These are phyloP conservation scores for Hyperopisus bebe DNA, from an alignment of 2,113 vertebrate genomes.

Conservation along the genomic window DNA sequence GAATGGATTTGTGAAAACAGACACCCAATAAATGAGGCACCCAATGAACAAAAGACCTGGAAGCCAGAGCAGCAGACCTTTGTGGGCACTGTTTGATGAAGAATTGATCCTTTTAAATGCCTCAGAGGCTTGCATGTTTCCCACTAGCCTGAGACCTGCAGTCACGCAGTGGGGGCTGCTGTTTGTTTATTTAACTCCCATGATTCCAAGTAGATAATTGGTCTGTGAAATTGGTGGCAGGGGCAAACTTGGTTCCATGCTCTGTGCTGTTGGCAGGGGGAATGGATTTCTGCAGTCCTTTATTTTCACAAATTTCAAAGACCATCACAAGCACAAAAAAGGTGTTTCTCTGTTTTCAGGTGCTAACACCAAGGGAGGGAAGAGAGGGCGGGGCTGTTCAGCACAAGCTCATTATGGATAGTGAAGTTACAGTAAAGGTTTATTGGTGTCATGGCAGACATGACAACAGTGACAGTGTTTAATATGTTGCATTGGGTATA, in stretches of 20 bases:
- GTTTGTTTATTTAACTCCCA: constrained; percentile 95
- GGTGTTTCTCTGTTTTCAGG: constrained; percentile 77
- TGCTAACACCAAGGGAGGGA: constrained; percentile 64
- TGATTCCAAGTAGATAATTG: constrained; percentile 96
- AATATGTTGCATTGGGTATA: constrained; percentile 78
- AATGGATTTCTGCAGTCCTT: constrained; percentile 67
- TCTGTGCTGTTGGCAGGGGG: constrained; percentile 70
- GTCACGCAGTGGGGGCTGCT: constrained; percentile 79
- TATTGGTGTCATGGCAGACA: constrained; percentile 73
- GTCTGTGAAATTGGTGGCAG: constrained; percentile 86
- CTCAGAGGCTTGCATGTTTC: constrained; percentile 79
- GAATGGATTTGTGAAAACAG: constrained; percentile 31
- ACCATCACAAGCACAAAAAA: constrained; percentile 72
- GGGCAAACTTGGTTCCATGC: constrained; percentile 79
- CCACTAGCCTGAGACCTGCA: constrained; percentile 73
- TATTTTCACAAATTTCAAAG: constrained; percentile 79
- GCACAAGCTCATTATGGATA: constrained; percentile 77
- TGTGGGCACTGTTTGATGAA: constrained; percentile 80
- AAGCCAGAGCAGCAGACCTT: constrained; percentile 73
- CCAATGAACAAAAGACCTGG: constrained; percentile 38
- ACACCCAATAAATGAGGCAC: constrained; percentile 38
- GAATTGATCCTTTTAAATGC: constrained; percentile 86
- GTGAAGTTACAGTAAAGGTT: constrained; percentile 76
- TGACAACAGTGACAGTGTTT: constrained; percentile 89
- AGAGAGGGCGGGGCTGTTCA: constrained; percentile 48